Evolutionary conservation across 92 coral and sea anemone genomes (phyloP), one percentile per base, ranked within the genome.

Genomic region (Paragorgia papillata): DNA sequence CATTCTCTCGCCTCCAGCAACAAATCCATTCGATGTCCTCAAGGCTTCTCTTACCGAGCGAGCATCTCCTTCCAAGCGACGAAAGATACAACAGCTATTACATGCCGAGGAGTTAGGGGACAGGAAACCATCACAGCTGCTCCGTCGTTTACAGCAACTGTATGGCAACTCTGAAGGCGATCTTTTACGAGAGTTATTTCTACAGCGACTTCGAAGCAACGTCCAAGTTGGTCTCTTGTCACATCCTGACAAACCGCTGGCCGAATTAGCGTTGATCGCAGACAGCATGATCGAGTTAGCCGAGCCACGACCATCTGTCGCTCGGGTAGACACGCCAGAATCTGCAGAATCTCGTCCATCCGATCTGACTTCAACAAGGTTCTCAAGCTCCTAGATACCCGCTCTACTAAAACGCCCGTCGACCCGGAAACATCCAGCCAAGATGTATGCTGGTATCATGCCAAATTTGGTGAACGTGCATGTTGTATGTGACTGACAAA

Each of bases 101-200:
- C n/a, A n/a, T n/a, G n/a, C n/a, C n/a, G n/a, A n/a, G n/a, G n/a
- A n/a, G n/a, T n/a, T n/a, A n/a, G n/a, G n/a, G n/a, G n/a, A n/a
- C n/a, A n/a, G n/a, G n/a, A n/a, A n/a, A n/a, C 73, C 73, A 20
- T 66, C 73, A 10, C 73, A 66, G 22, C 73, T 66, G 55, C 73
- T 66, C 55, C 51, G 54, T 9, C 73, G 55, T 34, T 59, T 66
- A 17, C 56, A 66, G 30, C 73, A 66, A 22, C 68, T 62, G 6
- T 35, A 62, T 27, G 19, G 37, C 28, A 35, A 4, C 2, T 35
- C 73, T 17, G 55, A 66, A 62, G 30, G 10, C 62, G 73, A 28
- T 9, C 54, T 66, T 17, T 22, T 66, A 22, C 50, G 73, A 17
- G 68, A 62, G 34, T 59, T 66, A 14, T 66, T 66, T 37, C 73